phyloP scores from a whole-genome alignment of 2,797 vertebrate genomes.

The Discoglossus pictus region DNA sequence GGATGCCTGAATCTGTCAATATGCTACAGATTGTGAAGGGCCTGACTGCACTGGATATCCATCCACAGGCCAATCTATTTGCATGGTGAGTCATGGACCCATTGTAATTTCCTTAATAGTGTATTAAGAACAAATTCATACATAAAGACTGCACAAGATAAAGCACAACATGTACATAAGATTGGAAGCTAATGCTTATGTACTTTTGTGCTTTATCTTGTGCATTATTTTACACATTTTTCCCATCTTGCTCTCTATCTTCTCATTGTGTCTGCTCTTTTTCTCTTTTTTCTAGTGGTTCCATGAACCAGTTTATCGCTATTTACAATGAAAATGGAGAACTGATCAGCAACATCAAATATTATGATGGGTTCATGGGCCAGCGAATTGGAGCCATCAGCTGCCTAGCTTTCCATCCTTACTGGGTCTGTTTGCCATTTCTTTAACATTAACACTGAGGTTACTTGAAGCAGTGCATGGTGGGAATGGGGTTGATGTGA shows the following conservation, averaged over 20 bases:
- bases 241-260: not conserved
- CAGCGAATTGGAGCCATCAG: conserved; percentile 96
- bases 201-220: not conserved
- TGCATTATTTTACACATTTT: not conserved
- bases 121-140: too few species aligned
- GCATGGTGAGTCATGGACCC: conserved; percentile 82
- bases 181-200: not conserved
- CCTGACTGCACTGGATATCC: conserved; percentile 91
- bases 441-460: too few species aligned
- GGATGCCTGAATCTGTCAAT: conserved; percentile 86
- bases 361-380: conserved; percentile 98
- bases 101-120: too few species aligned
- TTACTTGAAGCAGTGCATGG: too few species aligned
- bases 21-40: conserved; percentile 94
- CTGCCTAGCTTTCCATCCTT: conserved; percentile 95
- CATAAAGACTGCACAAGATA: too few species aligned
- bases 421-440: conserved; percentile 82
- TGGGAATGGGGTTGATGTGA: too few species aligned
- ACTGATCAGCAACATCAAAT: conserved; percentile 96
- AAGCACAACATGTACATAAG: too few species aligned
- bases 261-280: too few species aligned
- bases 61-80: conserved; percentile 92
- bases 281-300: conserved; percentile 73
- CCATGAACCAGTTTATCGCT: conserved; percentile 98
- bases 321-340: conserved; percentile 90